Base-by-base conservation (phyloP, 1,140 invertebrate genomes). In the Drosophila triauraria region DNA sequence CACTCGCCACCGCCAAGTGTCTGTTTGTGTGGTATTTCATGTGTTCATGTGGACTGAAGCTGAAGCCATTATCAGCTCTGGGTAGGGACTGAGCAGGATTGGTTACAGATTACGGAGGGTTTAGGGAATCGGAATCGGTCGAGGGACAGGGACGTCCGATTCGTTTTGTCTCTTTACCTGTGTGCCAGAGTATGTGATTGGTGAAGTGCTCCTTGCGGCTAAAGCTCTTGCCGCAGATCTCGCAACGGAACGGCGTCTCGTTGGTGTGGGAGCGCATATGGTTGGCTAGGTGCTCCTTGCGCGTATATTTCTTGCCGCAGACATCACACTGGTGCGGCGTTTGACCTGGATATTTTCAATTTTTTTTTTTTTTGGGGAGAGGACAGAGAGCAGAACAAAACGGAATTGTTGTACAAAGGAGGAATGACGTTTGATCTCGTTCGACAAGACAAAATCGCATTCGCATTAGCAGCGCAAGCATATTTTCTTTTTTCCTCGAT, bases 101-200 rank as follows among this genome's bases (percentile, higher is more conserved):
- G 23, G 32, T 23, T 51, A n/a, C 3, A 30, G 46, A n/a, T 50
- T 20, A 25, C 20, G 20, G 3, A 20, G 46, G 32, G 2, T 9
- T 51, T 32, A 5, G 15, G 46, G 44, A 38, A 54, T 27, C 46
- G 17, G 23, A 50, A 43, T 44, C 42, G 57, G 30, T 64, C 7
- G 8, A 10, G 53, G 35, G 3, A 17, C 6, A 17, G n/a, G 38
- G 6, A 38, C 32, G 42, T 44, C 50, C 67, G 67, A 70, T 60
- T 78, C 54, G 79, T 87, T 76, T 91, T 85, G 74, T 88, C 86
- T 90, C 85, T 90, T 90, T 93, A 94, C 94, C 94, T 74, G 96
- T 97, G 91, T 97, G 96, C 95, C 96, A 97, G 94, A 97, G 95
- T 93, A 97, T 96, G 94, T 97, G 96, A 94, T 97, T 97, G 95